Base-by-base conservation (phyloP, 2,888 invertebrate species). In the Mystacides longicornis region DNA sequence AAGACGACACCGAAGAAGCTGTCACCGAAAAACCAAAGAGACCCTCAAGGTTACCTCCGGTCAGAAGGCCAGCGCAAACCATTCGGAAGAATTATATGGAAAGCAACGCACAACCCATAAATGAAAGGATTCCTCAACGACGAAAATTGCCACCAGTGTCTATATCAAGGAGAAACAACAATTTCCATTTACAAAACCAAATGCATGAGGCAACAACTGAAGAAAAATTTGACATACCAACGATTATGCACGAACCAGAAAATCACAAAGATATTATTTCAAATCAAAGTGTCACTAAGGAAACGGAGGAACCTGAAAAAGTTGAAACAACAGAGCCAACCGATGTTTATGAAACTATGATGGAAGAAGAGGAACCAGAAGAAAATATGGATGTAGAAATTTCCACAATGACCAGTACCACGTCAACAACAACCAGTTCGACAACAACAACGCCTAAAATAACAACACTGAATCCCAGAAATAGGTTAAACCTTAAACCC, bases 371-470 rank as follows among this genome's bases (percentile, higher is more conserved):
- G 9, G 43, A 43, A 43, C 18, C 7, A 47, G 3, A 5, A 11
- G 48, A 54, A 19, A 42, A 47, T n/a, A 7, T 56, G 21, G 58
- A 61, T 42, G 59, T 54, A 55, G 57, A 56, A 20, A 55, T 54
- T 3, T 59, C 51, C 23, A 54, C 55, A 65, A 60, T 51, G 23
- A 54, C 19, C 65, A 56, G 27, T 27, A 27, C 27, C 11, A 27
- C 27, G 5, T 63, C 67, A 19, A 64, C 66, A 5, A 62, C 62
- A 19, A 57, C 63, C 18, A 62, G 62, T 18, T 54, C 62, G 47
- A 52, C 62, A 33, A 63, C 62, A 50, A 61, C 47, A 19, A 49
- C 53, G 16, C 58, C 52, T 9, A 53, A 51, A 54, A 22, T 47
- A 31, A 3, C 56, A 48, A 49, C 54, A 54, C 49, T 54, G 49